Percentiles rank a stretch among this genome's conserved stretches.
These are phyloP conservation scores for Delphinapterus leucas DNA, from an alignment of 2,113 vertebrate genomes.

Conservation along the genomic window DNA sequence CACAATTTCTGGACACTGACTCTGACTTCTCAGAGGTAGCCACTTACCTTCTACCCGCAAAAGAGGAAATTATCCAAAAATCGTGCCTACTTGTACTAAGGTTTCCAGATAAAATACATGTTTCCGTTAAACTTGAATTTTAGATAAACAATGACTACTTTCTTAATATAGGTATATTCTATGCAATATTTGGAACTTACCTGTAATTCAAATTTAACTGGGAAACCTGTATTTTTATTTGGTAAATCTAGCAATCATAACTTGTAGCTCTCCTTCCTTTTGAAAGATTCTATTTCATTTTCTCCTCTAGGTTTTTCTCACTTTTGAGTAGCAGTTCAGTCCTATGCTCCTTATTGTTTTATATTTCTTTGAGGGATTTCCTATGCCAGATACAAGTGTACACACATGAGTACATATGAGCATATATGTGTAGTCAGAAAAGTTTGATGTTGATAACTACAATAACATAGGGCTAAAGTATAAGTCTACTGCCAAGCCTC, in stretches of 20 bases:
- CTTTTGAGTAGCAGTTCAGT: neutral
- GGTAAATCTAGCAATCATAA: neutral
- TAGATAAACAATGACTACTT: neutral
- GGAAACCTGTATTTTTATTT: neutral
- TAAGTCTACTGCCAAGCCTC: neutral
- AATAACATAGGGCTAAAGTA: neutral
- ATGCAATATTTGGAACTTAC: neutral
- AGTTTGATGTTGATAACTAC: neutral
- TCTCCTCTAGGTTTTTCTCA: neutral
- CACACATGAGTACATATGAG: neutral
- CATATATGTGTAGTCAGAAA: neutral
- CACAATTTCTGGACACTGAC: neutral
- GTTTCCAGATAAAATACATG: neutral
- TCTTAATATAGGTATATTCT: neutral
- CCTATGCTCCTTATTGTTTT: neutral
- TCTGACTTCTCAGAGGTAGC: neutral
- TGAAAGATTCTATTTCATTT: conserved; percentile 8
- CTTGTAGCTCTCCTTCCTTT: neutral
- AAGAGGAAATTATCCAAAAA: neutral
- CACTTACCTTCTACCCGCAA: neutral
- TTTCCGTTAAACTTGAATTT: neutral
- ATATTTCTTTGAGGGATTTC: neutral
- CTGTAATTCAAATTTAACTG: conserved; percentile 22
- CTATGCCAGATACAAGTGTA: neutral
- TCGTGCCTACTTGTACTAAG: neutral